Conservation (phyloP, 2,797 vertebrate species). For the Decapterus maruadsi region DNA sequence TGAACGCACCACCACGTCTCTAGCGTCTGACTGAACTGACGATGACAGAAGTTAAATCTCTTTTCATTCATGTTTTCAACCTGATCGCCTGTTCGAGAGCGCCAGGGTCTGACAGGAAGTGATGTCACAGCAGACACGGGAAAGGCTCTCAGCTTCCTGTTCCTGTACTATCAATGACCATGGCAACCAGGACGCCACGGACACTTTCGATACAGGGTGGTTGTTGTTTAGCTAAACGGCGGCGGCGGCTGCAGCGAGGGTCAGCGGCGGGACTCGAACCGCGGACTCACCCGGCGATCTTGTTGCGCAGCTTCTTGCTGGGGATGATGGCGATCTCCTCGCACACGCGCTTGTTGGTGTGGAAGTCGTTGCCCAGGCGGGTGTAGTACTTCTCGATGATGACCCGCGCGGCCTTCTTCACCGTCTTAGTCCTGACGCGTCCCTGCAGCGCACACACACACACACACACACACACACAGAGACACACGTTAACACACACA, state of each 20-base stretch:
- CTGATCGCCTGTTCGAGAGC: conserved; percentile 65
- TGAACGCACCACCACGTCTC: too few relatives aligned
- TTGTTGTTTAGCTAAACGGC: too few relatives aligned
- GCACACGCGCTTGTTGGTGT: conserved; percentile 97
- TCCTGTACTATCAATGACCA: conserved; percentile 76
- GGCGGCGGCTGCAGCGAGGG: too few relatives aligned
- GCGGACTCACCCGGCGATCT: conserved; percentile 93
- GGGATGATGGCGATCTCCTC: conserved; percentile 99
- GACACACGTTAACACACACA: neutral
- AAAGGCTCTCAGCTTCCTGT: conserved; percentile 75
- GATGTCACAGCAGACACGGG: conserved; percentile 82
- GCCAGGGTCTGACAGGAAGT: conserved; percentile 82
- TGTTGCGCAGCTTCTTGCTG: conserved; percentile 97
- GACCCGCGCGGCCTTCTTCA: conserved; percentile 97
- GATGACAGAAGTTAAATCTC: too few relatives aligned
- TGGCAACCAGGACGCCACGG: conserved; percentile 24
- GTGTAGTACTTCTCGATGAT: conserved; percentile 99
- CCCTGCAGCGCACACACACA: conserved; percentile 81
- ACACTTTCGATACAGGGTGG: conserved; percentile 69
- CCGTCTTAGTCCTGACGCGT: conserved; percentile 96
- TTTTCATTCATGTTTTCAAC: too few relatives aligned
- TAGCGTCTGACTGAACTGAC: too few relatives aligned
- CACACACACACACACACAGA: neutral
- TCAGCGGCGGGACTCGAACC: too few relatives aligned
- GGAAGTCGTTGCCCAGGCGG: conserved; percentile 96